These are phyloP conservation scores for Ophion ellenae DNA, from an alignment of 2,888 invertebrate genomes.

Conservation along the genomic window DNA sequence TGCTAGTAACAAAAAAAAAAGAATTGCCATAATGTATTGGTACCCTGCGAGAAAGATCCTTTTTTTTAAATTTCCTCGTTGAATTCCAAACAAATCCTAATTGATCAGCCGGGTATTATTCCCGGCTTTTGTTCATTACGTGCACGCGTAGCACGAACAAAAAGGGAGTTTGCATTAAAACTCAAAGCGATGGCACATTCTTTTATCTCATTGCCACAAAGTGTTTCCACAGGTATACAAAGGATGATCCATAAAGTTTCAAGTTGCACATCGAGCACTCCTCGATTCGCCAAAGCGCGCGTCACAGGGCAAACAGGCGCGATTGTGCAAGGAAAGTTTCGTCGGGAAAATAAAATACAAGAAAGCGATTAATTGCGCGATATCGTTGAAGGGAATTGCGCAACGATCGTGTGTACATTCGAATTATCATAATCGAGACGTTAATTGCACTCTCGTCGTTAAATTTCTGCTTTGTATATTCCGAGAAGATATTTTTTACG, in stretches of 20 bases:
- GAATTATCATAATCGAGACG: conserved; percentile 2
- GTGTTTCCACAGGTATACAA: background rate
- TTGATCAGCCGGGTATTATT: too few relatives aligned
- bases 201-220: background rate
- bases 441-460: background rate
- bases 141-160: too few relatives aligned
- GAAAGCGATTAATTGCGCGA: background rate
- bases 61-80: background rate
- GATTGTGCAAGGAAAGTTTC: conserved; percentile 8
- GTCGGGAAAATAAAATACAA: background rate
- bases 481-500: background rate
- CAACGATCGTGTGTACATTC: background rate
- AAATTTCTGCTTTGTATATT: background rate
- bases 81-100: background rate
- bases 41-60: too few relatives aligned
- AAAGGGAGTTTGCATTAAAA: background rate
- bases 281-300: conserved; percentile 1
- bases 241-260: background rate
- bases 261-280: conserved; percentile 6
- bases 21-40: too few relatives aligned
- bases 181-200: background rate
- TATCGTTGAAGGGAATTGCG: background rate
- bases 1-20: too few relatives aligned
- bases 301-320: conserved; percentile 8
- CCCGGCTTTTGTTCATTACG: too few relatives aligned